Evolutionary conservation across 2,113 vertebrate genomes (phyloP).

Genomic region (Callocephalon fimbriatum): DNA sequence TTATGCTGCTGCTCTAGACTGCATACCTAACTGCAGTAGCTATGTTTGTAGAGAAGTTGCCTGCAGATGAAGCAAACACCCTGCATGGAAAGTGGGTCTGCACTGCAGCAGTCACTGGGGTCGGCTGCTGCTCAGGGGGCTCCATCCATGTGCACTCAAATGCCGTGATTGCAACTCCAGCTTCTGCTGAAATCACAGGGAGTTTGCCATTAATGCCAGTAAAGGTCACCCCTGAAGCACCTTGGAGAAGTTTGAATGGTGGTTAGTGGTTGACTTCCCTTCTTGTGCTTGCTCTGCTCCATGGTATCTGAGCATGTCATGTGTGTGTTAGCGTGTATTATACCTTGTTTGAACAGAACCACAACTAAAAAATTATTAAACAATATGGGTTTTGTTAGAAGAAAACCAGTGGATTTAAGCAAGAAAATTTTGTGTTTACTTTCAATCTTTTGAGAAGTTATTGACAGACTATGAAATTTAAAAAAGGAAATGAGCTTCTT

Average conservation of each 20-base stretch:
- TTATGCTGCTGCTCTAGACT: background rate
- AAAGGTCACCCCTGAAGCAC: background rate
- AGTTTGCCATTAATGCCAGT: background rate
- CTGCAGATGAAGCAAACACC: background rate
- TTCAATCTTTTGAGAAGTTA: slow-evolving; percentile 17
- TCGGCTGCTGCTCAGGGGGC: background rate
- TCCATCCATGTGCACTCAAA: background rate
- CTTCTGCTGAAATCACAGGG: background rate
- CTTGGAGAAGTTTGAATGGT: background rate
- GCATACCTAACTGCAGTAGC: background rate
- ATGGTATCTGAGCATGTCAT: background rate
- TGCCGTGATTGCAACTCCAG: background rate
- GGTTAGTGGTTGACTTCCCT: background rate
- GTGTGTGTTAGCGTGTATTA: background rate
- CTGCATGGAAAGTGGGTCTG: background rate
- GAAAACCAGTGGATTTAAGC: background rate
- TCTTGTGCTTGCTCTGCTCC: background rate
- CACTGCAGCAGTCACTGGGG: background rate
- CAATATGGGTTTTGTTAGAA: background rate
- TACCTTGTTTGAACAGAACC: background rate
- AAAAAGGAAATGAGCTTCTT: slow-evolving; percentile 55
- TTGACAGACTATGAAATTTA: slow-evolving; percentile 27
- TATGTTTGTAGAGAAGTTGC: background rate
- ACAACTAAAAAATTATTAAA: background rate
- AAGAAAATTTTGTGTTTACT: slow-evolving; percentile 7